Evolutionary conservation across 2,888 invertebrate genomes (phyloP).

Genomic region (Plebejus melissa): DNA sequence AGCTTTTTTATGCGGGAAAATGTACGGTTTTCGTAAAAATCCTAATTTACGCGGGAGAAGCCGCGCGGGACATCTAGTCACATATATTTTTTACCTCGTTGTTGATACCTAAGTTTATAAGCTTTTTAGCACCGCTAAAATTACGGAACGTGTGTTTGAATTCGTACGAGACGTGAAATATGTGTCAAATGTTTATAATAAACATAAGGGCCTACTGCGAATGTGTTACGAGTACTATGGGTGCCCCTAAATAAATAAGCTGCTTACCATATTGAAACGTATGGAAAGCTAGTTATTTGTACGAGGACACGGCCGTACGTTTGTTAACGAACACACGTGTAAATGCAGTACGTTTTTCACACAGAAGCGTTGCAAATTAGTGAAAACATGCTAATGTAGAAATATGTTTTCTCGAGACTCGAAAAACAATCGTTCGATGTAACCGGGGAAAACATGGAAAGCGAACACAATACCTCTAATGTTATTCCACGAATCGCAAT

Average conservation of each 20-base stretch:
- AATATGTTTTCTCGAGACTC: constrained; percentile 42
- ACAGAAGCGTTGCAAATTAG: constrained; percentile 60
- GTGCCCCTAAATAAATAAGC: constrained; percentile 9
- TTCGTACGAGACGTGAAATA: not conserved
- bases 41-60: no score
- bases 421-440: constrained; percentile 39
- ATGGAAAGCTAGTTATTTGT: not conserved
- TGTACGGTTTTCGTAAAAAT: no score
- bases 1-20: no score
- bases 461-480: not conserved
- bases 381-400: constrained; percentile 56
- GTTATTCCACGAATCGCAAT: constrained; percentile 20
- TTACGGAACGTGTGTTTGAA: not conserved
- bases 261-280: constrained; percentile 4
- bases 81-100: no score
- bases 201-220: constrained; percentile 55
- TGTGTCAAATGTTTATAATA: constrained; percentile 29
- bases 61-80: no score
- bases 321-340: constrained; percentile 17
- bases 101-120: not conserved
- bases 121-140: not conserved
- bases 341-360: constrained; percentile 28
- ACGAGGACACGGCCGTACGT: not conserved
- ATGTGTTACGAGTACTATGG: constrained; percentile 56
- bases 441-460: not conserved